Percentiles rank a stretch among this genome's conserved stretches.
phyloP scores from a whole-genome alignment of 2,797 vertebrate genomes.

The Mus caroli region DNA sequence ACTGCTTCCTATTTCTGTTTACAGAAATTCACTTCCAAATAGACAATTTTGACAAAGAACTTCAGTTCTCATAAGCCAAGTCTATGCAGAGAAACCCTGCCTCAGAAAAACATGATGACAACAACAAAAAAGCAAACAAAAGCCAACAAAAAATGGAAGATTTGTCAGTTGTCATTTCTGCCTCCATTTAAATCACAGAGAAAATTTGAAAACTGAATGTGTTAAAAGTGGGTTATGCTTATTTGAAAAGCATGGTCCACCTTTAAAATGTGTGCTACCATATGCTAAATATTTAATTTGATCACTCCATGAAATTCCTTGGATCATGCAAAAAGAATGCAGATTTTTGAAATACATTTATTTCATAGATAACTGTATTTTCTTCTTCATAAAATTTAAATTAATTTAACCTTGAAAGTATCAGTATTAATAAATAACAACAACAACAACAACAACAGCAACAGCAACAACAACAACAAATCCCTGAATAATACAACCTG shows the following conservation, averaged over 20 bases:
- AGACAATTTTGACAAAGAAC: not conserved
- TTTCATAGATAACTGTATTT: not conserved
- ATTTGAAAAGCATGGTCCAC: not conserved
- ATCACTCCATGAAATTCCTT: not conserved
- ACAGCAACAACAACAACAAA: not conserved
- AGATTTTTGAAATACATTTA: conserved; percentile 4
- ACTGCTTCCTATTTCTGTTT: not conserved
- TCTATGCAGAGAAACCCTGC: not conserved
- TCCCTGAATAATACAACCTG: not conserved
- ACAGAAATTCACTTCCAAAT: not conserved
- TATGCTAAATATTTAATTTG: conserved; percentile 29
- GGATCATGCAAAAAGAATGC: conserved; percentile 15
- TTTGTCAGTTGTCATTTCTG: not conserved
- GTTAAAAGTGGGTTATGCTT: not conserved
- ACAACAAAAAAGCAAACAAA: not conserved
- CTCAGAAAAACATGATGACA: not conserved
- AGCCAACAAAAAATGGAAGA: not conserved
- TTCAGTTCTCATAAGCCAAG: not conserved
- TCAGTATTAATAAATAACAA: conserved; percentile 41
- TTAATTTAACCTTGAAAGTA: conserved; percentile 38
- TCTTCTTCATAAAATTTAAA: conserved; percentile 47
- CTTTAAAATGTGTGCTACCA: not conserved
- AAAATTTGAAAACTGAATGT: not conserved
- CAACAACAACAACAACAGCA: not conserved
- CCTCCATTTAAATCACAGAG: not conserved